These are phyloP conservation scores for Eumeta japonica DNA, from an alignment of 1,140 invertebrate species.

Conservation along the genomic window DNA sequence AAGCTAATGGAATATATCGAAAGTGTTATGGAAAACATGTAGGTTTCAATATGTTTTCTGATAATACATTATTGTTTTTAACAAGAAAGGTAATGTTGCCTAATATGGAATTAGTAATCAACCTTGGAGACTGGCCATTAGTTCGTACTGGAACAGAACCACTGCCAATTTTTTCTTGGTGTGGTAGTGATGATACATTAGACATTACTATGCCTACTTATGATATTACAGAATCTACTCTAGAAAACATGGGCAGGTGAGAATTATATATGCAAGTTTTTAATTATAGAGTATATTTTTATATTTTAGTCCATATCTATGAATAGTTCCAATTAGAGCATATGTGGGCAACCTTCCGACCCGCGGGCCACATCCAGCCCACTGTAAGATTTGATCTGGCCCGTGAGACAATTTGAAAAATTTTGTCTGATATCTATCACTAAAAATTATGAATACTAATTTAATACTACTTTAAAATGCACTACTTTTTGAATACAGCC, in stretches of 20 bases:
- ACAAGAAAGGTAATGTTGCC: constrained; percentile 80
- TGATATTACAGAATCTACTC: constrained; percentile 87
- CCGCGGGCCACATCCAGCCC: no score
- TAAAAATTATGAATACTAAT: no score
- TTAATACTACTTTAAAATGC: no score
- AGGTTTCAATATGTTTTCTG: constrained; percentile 96
- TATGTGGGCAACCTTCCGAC: no score
- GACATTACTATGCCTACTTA: constrained; percentile 96
- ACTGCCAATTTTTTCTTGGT: constrained; percentile 95
- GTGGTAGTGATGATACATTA: constrained; percentile 77
- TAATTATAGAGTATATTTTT: no score
- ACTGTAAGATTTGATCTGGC: no score
- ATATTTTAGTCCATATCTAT: no score
- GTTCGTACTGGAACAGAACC: constrained; percentile 53
- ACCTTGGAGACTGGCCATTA: constrained; percentile 95
- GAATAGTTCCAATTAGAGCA: no score
- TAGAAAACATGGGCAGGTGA: constrained; percentile 89
- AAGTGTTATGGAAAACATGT: constrained; percentile 91
- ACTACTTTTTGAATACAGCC: no score
- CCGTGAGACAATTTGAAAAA: no score
- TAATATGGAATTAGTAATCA: constrained; percentile 88
- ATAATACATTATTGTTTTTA: constrained; percentile 83
- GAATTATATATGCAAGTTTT: constrained; percentile 1
- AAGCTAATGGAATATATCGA: constrained; percentile 82
- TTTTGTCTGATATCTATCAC: no score